phyloP scores from a whole-genome alignment of 2,888 invertebrate genomes.

The Morinoia aosen region DNA sequence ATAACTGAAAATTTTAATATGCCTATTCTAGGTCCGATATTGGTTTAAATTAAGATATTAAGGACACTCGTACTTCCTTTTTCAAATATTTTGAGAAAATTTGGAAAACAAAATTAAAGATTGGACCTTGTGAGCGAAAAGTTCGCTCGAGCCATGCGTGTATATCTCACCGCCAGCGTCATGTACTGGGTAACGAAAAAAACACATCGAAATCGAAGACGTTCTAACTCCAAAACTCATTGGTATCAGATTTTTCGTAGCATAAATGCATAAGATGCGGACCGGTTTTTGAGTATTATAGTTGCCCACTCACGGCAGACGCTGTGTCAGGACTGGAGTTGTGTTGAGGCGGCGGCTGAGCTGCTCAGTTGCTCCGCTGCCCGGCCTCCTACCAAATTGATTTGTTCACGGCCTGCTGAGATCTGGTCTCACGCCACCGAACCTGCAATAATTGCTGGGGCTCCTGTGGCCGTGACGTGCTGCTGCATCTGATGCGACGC shows the following conservation, averaged over 20 bases:
- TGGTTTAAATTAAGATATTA: too few species aligned
- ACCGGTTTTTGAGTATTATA: too few species aligned
- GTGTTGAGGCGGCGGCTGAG: not conserved
- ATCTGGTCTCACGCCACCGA: not conserved
- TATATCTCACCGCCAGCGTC: too few species aligned
- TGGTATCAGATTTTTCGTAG: too few species aligned
- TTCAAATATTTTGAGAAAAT: not conserved
- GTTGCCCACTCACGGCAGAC: too few species aligned
- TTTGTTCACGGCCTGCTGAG: constrained; percentile 22
- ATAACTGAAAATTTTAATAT: not conserved
- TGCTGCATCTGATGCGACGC: too few species aligned
- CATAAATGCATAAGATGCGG: too few species aligned
- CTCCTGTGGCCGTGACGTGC: not conserved
- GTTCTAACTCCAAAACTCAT: too few species aligned
- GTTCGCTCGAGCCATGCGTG: not conserved
- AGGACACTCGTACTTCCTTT: too few species aligned
- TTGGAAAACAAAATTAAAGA: not conserved
- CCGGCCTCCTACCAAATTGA: not conserved
- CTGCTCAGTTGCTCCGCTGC: not conserved
- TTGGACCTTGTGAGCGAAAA: not conserved
- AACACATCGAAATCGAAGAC: too few species aligned
- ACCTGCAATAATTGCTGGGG: not conserved
- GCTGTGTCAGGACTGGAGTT: not conserved
- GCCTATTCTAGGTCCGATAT: too few species aligned
- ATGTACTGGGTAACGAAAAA: too few species aligned